A percentile compares a stretch with the other conserved stretches of the same genome.
These are phyloP conservation scores for Drosophila biarmipes DNA, from an alignment of 1,140 invertebrate genomes.

Conservation along the genomic window DNA sequence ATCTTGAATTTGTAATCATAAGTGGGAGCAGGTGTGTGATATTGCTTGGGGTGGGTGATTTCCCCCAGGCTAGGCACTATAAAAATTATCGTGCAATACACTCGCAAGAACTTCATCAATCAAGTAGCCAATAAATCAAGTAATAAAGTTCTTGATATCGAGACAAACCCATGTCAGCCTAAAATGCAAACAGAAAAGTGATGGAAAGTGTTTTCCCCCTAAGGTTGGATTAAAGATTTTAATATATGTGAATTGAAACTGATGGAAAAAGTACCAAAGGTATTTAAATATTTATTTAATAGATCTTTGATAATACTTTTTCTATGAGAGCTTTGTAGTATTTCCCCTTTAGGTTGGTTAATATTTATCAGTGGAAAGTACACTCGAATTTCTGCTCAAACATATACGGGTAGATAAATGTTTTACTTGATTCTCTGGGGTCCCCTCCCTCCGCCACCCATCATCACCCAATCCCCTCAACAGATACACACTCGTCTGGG, in stretches of 20 bases:
- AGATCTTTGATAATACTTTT: not conserved
- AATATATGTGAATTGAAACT: not conserved
- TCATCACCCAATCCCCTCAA: not conserved
- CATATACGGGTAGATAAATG: slow-evolving; percentile 8
- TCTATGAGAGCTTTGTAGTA: not conserved
- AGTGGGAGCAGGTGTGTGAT: slow-evolving; percentile 50
- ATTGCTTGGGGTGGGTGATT: slow-evolving; percentile 2
- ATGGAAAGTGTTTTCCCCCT: not conserved
- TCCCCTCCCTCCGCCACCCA: not conserved
- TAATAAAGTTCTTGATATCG: slow-evolving; percentile 69
- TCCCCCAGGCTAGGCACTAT: slow-evolving; percentile 7
- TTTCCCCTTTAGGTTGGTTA: slow-evolving; percentile 16
- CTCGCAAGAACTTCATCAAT: slow-evolving; percentile 71
- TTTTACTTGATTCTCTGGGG: not conserved
- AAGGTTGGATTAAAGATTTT: not conserved
- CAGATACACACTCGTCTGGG: slow-evolving; percentile 32
- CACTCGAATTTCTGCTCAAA: slow-evolving; percentile 1
- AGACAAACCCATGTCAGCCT: slow-evolving; percentile 65
- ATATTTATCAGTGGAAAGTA: slow-evolving; percentile 16
- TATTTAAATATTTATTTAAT: not conserved
- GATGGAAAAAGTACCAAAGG: not conserved
- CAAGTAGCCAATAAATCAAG: slow-evolving; percentile 71
- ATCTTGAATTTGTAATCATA: slow-evolving; percentile 63
- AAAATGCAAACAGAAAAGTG: slow-evolving; percentile 21
- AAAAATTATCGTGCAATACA: slow-evolving; percentile 68